Base-by-base conservation (phyloP, 92 coral and sea anemone genomes). In the Palythoa grandis region DNA sequence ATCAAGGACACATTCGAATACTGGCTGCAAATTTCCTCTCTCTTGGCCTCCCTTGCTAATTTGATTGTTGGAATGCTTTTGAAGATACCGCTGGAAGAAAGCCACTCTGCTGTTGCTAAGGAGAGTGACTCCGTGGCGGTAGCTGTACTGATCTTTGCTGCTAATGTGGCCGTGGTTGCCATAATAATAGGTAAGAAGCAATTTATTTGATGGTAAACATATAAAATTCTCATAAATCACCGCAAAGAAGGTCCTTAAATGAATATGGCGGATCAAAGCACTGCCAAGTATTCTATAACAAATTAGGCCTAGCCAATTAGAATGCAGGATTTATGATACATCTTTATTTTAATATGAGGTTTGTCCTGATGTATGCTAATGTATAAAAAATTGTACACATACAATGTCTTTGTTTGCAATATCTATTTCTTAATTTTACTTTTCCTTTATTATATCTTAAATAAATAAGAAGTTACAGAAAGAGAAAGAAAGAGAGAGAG, bases 11-110 rank as follows among this genome's bases (percentile, higher is more conserved):
- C 52, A 53, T 84, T 91, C 76, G 93, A 91, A 67, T 90, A 91
- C 61, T 91, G 91, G 93, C 77, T 91, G 56, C 91, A 91, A 54
- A 76, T 91, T 22, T 65, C 78, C 43, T 88, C 93, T 58, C 85
- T 88, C 16, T 17, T 88, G 50, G 93, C 93, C 38, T 77, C 63
- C 74, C 88, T 88, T 72, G 89, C 83, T 17, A 91, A 89, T 65
- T 60, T 91, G 65, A 60, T 85, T n/a, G 77, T 84, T 60, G 93
- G 93, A 53, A 88, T 91, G 87, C 71, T 91, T 9, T 40, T 91
- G 61, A 91, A 91, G 83, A 88, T 91, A 79, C 93, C 93, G 43
- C 13, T 40, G 12, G 93, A 91, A 2, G 91, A 83, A 60, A 71
- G 3, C 14, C 73, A 72, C 53, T 54, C 82, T 11, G 78, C 71